These are phyloP conservation scores for Helicoverpa assulta DNA, from an alignment of 2,888 invertebrate species.

Conservation along the genomic window DNA sequence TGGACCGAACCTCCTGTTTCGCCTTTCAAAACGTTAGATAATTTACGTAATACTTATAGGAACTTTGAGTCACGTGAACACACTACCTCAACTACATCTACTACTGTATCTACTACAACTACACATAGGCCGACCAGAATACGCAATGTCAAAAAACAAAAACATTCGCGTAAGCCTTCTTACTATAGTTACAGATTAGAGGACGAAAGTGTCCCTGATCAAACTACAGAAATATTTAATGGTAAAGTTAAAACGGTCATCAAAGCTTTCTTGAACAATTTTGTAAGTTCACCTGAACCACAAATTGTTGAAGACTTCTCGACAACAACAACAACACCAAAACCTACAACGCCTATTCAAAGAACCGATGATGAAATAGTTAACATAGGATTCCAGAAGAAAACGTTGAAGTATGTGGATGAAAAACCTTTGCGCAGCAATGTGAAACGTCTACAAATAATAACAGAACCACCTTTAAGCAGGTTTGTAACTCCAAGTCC, in stretches of 20 bases:
- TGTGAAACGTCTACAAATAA: conserved; percentile 79
- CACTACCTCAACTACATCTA: conserved; percentile 67
- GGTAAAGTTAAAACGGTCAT: conserved; percentile 82
- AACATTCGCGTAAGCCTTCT: conserved; percentile 73
- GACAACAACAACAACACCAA: conserved; percentile 68
- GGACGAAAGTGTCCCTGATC: conserved; percentile 80
- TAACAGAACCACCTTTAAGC: conserved; percentile 76
- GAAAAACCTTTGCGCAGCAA: conserved; percentile 76
- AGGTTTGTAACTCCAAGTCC: conserved; percentile 64
- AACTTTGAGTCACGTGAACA: conserved; percentile 65
- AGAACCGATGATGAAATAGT: conserved; percentile 74
- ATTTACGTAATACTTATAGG: conserved; percentile 75
- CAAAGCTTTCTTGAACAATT: conserved; percentile 81
- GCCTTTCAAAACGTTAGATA: conserved; percentile 88
- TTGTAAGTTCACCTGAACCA: conserved; percentile 69
- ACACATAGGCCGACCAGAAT: conserved; percentile 61
- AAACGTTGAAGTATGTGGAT: conserved; percentile 73
- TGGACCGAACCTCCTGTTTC: conserved; percentile 86
- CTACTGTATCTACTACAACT: conserved; percentile 55
- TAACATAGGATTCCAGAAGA: conserved; percentile 83
- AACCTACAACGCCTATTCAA: conserved; percentile 56
- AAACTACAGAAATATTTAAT: conserved; percentile 84
- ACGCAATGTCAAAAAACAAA: conserved; percentile 64
- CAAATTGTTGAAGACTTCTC: conserved; percentile 55
- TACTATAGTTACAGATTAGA: conserved; percentile 83